Evolutionary conservation across 2,113 vertebrate genomes (phyloP).

Genomic region (Rafetus swinhoei): DNA sequence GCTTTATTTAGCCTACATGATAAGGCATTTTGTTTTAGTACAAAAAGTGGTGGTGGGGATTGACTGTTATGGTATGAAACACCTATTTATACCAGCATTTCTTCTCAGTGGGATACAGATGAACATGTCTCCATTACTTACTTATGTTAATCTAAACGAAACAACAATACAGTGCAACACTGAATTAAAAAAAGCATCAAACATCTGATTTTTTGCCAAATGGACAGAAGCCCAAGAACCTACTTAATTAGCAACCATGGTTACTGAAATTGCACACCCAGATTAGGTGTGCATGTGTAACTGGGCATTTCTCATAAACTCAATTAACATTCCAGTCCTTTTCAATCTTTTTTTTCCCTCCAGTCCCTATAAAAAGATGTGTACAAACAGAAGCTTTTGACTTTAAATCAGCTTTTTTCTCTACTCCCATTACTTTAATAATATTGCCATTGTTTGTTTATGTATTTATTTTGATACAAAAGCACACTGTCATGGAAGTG

Average conservation of each 20-base stretch:
- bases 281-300: neutral
- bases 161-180: neutral
- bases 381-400: constrained; percentile 1
- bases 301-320: constrained; percentile 44
- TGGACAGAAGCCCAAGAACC: neutral
- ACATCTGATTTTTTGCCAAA: neutral
- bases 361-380: constrained; percentile 36
- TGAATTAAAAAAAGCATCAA: neutral
- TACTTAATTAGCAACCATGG: constrained; percentile 33
- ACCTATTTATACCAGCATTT: neutral
- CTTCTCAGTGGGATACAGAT: neutral
- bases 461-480: neutral
- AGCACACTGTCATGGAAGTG: accelerated
- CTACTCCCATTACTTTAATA: neutral
- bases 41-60: neutral
- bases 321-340: constrained; percentile 57
- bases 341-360: constrained; percentile 29
- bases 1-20: neutral
- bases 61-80: constrained; percentile 34
- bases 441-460: neutral
- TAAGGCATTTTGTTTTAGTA: neutral
- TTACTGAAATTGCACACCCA: neutral
- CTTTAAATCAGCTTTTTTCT: constrained; percentile 29
- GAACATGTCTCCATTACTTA: neutral
- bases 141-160: neutral